These are phyloP conservation scores for Athalia rosae DNA, from an alignment of 2,888 invertebrate genomes.

Conservation along the genomic window DNA sequence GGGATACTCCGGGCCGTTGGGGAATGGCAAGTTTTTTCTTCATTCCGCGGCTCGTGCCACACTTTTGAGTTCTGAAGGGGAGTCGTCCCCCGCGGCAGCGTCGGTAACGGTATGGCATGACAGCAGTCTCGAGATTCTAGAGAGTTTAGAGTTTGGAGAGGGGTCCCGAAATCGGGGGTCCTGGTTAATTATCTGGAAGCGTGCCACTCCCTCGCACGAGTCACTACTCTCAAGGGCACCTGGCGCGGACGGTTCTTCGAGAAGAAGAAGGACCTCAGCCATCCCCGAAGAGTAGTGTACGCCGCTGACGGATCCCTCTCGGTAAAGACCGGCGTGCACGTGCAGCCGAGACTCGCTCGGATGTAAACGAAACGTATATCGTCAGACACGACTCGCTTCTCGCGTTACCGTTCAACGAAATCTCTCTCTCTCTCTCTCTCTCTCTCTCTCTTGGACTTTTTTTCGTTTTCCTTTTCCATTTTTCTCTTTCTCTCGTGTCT, in stretches of 20 bases:
- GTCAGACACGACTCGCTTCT: conserved; percentile 9
- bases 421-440: neutral
- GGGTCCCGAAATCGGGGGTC: conserved; percentile 49
- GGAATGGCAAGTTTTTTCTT: conserved; percentile 44
- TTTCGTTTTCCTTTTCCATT: neutral
- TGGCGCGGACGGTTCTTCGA: conserved; percentile 38
- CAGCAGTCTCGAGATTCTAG: conserved; percentile 39
- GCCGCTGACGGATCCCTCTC: conserved; percentile 19
- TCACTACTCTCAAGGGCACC: conserved; percentile 40
- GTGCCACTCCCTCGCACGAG: conserved; percentile 58
- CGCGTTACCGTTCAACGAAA: conserved; percentile 21
- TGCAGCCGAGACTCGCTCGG: conserved; percentile 5
- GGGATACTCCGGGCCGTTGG: conserved; percentile 9
- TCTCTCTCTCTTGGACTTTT: neutral
- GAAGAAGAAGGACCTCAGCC: conserved; percentile 1
- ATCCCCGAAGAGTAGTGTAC: neutral
- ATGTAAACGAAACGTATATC: conserved; percentile 7
- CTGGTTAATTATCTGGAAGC: conserved; percentile 64
- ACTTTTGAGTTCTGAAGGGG: conserved; percentile 57
- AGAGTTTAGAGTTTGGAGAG: conserved; percentile 46
- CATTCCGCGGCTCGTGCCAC: conserved; percentile 62
- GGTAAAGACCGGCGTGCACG: neutral
- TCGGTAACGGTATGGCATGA: neutral
- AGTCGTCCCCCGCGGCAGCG: conserved; percentile 49
- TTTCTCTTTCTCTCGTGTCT: neutral